Evolutionary conservation across 2,888 invertebrate species (phyloP).

Genomic region (Brenthis ino): DNA sequence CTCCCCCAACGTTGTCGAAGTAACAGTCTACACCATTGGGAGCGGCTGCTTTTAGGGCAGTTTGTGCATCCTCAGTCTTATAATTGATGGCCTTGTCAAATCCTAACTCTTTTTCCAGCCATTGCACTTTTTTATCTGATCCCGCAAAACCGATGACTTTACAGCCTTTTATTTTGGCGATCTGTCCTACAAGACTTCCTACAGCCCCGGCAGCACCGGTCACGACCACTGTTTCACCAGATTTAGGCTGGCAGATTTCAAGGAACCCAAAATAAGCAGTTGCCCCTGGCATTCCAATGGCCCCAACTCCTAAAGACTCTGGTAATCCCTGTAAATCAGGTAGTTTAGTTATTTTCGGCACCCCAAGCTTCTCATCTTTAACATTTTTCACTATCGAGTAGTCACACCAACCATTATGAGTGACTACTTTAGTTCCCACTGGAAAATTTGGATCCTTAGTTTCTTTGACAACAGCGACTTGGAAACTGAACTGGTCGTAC

Average conservation of each 20-base stretch:
- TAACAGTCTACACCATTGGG: constrained; percentile 88
- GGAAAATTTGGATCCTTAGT: constrained; percentile 83
- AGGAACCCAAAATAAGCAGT: constrained; percentile 86
- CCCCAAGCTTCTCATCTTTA: constrained; percentile 44
- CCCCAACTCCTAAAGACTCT: constrained; percentile 78
- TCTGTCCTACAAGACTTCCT: constrained; percentile 86
- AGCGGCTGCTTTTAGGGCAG: constrained; percentile 81
- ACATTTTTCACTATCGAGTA: constrained; percentile 55
- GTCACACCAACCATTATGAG: constrained; percentile 85
- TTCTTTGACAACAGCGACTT: constrained; percentile 75
- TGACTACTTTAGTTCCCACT: constrained; percentile 82
- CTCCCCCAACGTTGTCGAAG: constrained; percentile 88
- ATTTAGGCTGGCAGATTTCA: constrained; percentile 84
- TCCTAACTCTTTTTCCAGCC: constrained; percentile 83
- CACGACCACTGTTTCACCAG: constrained; percentile 85
- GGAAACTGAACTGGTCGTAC: constrained; percentile 49
- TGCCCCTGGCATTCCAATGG: constrained; percentile 85
- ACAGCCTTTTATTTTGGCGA: constrained; percentile 84
- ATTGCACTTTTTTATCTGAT: constrained; percentile 85
- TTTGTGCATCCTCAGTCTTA: constrained; percentile 79
- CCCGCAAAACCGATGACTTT: constrained; percentile 85
- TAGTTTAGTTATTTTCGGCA: constrained; percentile 48
- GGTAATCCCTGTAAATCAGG: constrained; percentile 76
- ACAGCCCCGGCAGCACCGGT: constrained; percentile 88
- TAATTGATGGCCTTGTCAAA: constrained; percentile 88